These are phyloP conservation scores for Charina bottae DNA, from an alignment of 2,113 vertebrate genomes.

Conservation along the genomic window DNA sequence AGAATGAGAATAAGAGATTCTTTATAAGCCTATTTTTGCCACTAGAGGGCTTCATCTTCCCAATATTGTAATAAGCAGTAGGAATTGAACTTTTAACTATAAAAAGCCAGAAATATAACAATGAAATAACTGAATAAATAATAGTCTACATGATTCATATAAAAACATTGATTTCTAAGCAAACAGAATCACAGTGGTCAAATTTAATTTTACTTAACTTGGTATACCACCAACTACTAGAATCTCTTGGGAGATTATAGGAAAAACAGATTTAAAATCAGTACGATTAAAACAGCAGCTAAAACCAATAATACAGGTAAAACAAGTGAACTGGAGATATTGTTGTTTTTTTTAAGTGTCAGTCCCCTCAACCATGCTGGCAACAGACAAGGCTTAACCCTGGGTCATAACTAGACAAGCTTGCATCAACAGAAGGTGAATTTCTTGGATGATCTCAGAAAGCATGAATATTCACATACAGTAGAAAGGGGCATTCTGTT, in stretches of 20 bases:
- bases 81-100: background rate
- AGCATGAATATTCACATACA: background rate
- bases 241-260: background rate
- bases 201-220: background rate
- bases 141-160: background rate
- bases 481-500: background rate
- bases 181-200: background rate
- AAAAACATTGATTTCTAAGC: background rate
- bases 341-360: background rate
- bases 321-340: background rate
- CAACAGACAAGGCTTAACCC: background rate
- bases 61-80: background rate
- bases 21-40: background rate
- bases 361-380: background rate
- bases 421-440: background rate
- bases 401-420: background rate
- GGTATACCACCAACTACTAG: background rate
- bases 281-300: background rate
- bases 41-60: conserved; percentile 56
- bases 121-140: background rate
- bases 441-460: background rate
- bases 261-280: background rate
- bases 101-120: background rate
- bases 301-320: background rate
- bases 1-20: background rate